These are phyloP conservation scores for Xiphorhynchus elegans DNA, from an alignment of 2,113 vertebrate species.

Conservation along the genomic window DNA sequence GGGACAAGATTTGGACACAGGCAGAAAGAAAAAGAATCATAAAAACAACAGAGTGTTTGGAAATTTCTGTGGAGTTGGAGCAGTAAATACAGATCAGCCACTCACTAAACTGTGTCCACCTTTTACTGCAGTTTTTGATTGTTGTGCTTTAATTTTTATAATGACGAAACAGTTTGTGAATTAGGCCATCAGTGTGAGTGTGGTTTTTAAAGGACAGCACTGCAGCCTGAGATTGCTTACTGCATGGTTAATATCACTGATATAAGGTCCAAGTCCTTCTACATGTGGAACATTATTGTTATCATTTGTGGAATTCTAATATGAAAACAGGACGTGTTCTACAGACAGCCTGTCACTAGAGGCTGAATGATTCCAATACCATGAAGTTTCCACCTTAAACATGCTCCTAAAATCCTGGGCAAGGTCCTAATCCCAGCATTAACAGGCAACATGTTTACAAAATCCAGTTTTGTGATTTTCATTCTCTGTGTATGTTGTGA, in stretches of 20 bases:
- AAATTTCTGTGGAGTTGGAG: neutral
- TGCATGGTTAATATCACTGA: neutral
- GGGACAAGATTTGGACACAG: neutral
- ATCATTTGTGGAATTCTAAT: neutral
- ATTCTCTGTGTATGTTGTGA: neutral
- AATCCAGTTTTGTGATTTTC: neutral
- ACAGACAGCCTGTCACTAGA: neutral
- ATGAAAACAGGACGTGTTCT: neutral
- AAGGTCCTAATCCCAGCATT: neutral
- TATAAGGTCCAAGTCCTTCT: neutral
- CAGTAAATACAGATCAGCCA: neutral
- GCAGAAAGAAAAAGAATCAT: neutral
- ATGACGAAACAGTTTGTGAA: neutral
- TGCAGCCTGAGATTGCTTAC: neutral
- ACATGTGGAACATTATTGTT: neutral
- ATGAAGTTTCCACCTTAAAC: neutral
- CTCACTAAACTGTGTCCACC: neutral
- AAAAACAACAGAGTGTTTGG: neutral
- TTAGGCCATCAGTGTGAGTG: neutral
- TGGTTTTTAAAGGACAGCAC: neutral
- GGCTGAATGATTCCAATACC: neutral
- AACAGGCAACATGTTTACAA: slow-evolving; percentile 1
- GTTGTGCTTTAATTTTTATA: neutral
- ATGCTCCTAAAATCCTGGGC: neutral
- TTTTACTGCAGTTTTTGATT: neutral